Conservation (phyloP, 2,113 vertebrate genomes). For the Ibidorhyncha struthersii region DNA sequence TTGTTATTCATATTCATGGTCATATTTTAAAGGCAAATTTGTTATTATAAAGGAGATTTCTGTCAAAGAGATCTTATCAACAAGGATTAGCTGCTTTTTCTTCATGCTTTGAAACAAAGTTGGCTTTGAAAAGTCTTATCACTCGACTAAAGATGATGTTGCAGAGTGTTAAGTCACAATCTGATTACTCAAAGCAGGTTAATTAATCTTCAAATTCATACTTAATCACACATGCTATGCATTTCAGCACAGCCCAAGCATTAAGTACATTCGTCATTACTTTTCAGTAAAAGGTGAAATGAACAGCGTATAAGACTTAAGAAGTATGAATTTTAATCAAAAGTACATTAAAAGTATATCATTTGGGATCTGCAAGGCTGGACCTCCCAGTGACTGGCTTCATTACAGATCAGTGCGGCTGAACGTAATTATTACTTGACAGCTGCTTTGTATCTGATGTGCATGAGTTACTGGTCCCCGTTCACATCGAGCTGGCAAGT, state of each 20-base stretch:
- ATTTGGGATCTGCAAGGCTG: neutral
- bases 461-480: neutral
- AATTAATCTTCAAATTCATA: constrained; percentile 13
- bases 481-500: neutral
- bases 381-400: neutral
- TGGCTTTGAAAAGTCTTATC: constrained; percentile 2
- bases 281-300: neutral
- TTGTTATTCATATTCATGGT: neutral
- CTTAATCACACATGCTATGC: neutral
- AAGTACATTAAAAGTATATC: neutral
- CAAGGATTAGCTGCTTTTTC: neutral
- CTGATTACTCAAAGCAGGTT: neutral
- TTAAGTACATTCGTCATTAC: neutral
- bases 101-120: neutral
- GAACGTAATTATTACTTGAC: neutral
- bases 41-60: neutral
- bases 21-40: neutral
- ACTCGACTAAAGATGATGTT: neutral
- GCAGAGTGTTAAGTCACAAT: neutral
- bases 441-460: neutral
- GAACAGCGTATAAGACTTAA: neutral
- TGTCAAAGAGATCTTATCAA: constrained; percentile 1
- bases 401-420: neutral
- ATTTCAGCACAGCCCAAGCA: neutral
- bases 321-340: neutral